Base-by-base conservation (phyloP, 2,113 vertebrate species). In the Platichthys stellatus region DNA sequence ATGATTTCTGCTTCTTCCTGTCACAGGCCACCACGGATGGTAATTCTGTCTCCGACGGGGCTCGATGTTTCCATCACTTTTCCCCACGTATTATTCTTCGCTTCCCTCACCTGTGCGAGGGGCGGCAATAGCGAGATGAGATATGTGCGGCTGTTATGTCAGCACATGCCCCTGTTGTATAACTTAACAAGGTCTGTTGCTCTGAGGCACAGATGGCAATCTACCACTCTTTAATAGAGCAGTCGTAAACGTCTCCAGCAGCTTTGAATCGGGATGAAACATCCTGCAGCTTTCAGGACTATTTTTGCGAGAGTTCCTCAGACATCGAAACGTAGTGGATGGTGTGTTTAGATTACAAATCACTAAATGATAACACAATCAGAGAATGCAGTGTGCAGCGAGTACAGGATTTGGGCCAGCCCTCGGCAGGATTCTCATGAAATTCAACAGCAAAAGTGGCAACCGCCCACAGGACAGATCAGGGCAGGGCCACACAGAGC, bases 171-270 rank as follows among this genome's bases (percentile, higher is more conserved):
- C 56, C 2, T 0, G 72, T 87, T 91, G 86, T 87, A 86, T 86
- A 89, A 92, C 82, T 88, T 86, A 75, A 86, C 84, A 81, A 88
- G 82, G 28, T 78, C 74, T 82, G 86, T 85, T 82, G 85, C 89
- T 88, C 62, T 59, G 63, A 74, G 78, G 80, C 80, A 51, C 69
- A 82, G 79, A 89, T 87, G 72, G 65, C 78, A 83, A 87, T 90
- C 87, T 63, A 43, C 2, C 17, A 26, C 77, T 68, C 60, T 85
- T 86, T 83, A 74, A 83, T 69, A 76, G 74, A 60, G 6, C 59
- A 2, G 31, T 26, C 21, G 9, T 88, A 88, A 91, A 89, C 20
- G 63, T 85, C 78, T 76, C 66, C n/a, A 38, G 47, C 66, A 65
- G 81, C 63, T 86, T 68, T 77, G 60, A 54, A 84, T 74, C 54